Conservation (phyloP, 2,113 vertebrate species). For the Thalassoma bifasciatum region DNA sequence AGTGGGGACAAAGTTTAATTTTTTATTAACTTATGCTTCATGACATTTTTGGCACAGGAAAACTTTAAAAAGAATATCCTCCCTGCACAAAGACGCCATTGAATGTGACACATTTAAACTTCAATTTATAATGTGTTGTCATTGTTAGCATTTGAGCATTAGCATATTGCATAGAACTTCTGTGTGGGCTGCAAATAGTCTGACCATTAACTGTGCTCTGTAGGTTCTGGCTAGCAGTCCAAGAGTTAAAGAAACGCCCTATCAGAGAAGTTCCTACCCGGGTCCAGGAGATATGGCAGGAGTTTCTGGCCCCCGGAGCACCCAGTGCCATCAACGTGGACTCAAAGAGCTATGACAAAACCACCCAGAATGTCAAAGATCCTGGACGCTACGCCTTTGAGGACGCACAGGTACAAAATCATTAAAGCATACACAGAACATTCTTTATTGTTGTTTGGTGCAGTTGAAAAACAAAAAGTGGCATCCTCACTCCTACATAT, state of each 20-base stretch:
- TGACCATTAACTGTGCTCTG: background rate
- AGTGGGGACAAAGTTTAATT: too few species aligned
- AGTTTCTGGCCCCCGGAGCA: conserved; percentile 95
- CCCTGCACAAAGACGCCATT: too few species aligned
- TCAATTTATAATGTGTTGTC: too few species aligned
- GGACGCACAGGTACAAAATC: conserved; percentile 90
- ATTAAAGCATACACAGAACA: background rate
- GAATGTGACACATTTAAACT: too few species aligned
- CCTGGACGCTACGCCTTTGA: conserved; percentile 95
- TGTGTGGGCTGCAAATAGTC: background rate
- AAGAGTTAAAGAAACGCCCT: conserved; percentile 95
- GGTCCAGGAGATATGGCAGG: conserved; percentile 97
- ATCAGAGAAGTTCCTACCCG: conserved; percentile 92
- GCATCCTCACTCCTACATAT: background rate
- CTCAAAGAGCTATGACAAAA: conserved; percentile 98
- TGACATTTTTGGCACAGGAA: too few species aligned
- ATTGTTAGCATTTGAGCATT: background rate
- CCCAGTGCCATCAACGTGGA: conserved; percentile 97
- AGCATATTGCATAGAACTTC: background rate
- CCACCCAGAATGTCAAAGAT: conserved; percentile 96
- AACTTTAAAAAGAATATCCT: too few species aligned
- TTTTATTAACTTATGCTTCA: too few species aligned
- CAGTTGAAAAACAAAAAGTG: too few species aligned
- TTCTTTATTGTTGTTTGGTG: background rate
- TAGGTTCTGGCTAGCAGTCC: conserved; percentile 97